A percentile compares a stretch with the other conserved stretches of the same genome.
These are phyloP conservation scores for Leptopterna dolabrata DNA, from an alignment of 2,888 invertebrate species.

Conservation along the genomic window DNA sequence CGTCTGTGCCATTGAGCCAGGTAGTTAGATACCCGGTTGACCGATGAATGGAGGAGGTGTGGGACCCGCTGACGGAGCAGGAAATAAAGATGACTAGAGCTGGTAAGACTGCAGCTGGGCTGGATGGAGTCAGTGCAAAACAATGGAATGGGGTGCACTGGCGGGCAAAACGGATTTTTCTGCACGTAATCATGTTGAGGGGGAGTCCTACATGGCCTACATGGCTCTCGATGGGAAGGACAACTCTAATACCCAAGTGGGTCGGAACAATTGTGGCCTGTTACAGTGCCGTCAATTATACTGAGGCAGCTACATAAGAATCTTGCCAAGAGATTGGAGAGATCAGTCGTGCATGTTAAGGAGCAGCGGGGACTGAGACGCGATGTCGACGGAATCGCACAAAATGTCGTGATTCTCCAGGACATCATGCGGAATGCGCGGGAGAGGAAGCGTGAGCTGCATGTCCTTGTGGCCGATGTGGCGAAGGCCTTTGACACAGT, in stretches of 20 bases:
- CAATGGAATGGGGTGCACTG: too few relatives aligned
- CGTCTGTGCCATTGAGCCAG: too few relatives aligned
- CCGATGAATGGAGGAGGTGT: background rate
- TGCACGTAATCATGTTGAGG: background rate
- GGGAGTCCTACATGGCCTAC: background rate
- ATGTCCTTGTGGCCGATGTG: conserved; percentile 55
- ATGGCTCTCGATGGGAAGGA: background rate
- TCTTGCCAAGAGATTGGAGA: too few relatives aligned
- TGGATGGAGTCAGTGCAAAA: too few relatives aligned
- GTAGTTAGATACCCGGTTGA: background rate
- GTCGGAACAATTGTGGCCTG: too few relatives aligned
- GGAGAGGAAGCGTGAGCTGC: background rate
- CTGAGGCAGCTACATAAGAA: too few relatives aligned
- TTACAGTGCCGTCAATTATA: too few relatives aligned
- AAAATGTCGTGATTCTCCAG: too few relatives aligned
- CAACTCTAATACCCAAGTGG: background rate
- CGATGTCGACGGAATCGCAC: background rate
- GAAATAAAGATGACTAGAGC: background rate
- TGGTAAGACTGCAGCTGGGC: too few relatives aligned
- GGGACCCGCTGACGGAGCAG: background rate
- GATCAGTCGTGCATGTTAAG: too few relatives aligned
- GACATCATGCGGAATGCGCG: too few relatives aligned
- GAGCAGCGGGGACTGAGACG: background rate
- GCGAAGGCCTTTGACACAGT: conserved; percentile 63
- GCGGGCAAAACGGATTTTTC: background rate